phyloP scores from a whole-genome alignment of 2,113 vertebrate genomes.

The Microcebus jonahi region DNA sequence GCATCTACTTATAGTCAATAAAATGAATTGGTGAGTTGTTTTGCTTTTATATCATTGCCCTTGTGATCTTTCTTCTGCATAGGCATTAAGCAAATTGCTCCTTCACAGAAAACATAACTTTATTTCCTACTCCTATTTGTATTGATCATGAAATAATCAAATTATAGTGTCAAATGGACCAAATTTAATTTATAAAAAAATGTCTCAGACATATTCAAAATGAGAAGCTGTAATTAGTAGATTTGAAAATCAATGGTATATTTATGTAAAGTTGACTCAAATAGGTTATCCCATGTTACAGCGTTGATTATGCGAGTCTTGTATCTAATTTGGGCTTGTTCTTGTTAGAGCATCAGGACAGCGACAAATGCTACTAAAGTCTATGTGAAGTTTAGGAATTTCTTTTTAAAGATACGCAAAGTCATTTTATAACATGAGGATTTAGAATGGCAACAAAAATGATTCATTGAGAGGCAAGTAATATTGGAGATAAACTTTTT shows the following conservation, averaged over 20 bases:
- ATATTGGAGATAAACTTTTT: neutral
- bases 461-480: neutral
- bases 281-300: neutral
- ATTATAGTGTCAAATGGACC: slow-evolving; percentile 55
- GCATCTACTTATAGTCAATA: neutral
- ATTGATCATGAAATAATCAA: slow-evolving; percentile 69
- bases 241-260: slow-evolving; percentile 58
- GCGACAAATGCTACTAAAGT: neutral
- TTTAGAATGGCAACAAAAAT: neutral
- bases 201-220: slow-evolving; percentile 33
- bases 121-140: slow-evolving; percentile 54
- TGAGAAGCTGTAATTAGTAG: slow-evolving; percentile 59
- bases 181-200: slow-evolving; percentile 68
- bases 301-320: neutral
- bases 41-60: neutral
- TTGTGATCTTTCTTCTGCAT: neutral
- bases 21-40: neutral
- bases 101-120: slow-evolving; percentile 55
- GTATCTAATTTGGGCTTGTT: neutral
- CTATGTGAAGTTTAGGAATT: neutral
- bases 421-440: neutral
- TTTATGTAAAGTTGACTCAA: slow-evolving; percentile 52
- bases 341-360: neutral
- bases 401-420: neutral
- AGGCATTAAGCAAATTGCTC: slow-evolving; percentile 51